phyloP scores from a whole-genome alignment of 2,797 vertebrate species.

The Emys orbicularis region DNA sequence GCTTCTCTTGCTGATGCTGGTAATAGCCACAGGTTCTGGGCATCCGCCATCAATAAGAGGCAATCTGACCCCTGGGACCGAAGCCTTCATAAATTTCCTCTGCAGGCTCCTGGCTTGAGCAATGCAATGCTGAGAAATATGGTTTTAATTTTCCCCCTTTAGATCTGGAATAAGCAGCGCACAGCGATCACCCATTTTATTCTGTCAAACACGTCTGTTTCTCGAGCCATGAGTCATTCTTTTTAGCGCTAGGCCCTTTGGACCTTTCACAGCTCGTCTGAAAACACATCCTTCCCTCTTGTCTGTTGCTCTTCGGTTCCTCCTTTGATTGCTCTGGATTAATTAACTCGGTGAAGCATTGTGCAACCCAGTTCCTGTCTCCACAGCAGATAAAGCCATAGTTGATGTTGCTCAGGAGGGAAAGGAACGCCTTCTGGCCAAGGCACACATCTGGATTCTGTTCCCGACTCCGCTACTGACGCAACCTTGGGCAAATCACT shows the following conservation, averaged over 20 bases:
- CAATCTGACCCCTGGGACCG: not conserved
- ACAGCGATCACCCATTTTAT: not conserved
- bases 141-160: not conserved
- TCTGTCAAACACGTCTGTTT: not conserved
- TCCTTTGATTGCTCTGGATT: not conserved
- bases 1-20: not conserved
- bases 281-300: not conserved
- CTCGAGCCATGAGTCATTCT: not conserved
- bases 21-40: not conserved
- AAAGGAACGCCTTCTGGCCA: not conserved
- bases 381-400: not conserved
- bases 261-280: not conserved
- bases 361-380: not conserved
- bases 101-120: not conserved
- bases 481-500: not conserved
- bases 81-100: not conserved
- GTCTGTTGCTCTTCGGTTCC: not conserved
- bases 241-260: not conserved
- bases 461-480: not conserved
- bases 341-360: not conserved
- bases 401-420: not conserved
- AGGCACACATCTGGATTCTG: not conserved
- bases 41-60: not conserved
- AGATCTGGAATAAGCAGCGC: not conserved
- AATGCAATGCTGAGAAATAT: not conserved